phyloP scores from a whole-genome alignment of 2,888 invertebrate genomes.

The Habrosyne pyritoides region DNA sequence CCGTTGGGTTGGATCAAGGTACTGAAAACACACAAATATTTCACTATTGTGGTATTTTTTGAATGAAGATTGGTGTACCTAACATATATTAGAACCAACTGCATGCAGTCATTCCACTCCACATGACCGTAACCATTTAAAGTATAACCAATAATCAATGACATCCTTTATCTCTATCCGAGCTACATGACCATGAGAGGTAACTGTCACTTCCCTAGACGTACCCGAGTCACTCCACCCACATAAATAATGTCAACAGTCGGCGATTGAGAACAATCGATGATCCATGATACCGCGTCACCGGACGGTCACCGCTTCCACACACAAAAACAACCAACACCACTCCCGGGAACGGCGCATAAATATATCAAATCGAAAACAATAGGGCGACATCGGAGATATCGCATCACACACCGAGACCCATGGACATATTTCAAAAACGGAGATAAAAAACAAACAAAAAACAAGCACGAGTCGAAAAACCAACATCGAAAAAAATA shows the following conservation, averaged over 20 bases:
- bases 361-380: constrained; percentile 83
- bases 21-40: background rate
- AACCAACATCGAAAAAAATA: constrained; percentile 79
- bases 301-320: constrained; percentile 60
- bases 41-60: no score
- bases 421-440: constrained; percentile 80
- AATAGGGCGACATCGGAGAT: constrained; percentile 79
- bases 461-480: constrained; percentile 55
- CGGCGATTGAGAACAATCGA: constrained; percentile 59
- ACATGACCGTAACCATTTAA: background rate
- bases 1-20: background rate
- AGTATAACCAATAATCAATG: constrained; percentile 17
- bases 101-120: background rate
- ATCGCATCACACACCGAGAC: constrained; percentile 76
- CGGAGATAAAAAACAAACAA: constrained; percentile 62
- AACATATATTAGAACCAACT: no score
- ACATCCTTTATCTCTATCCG: constrained; percentile 38
- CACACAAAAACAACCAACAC: constrained; percentile 55
- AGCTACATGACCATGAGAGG: constrained; percentile 37
- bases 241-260: constrained; percentile 71
- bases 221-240: constrained; percentile 42
- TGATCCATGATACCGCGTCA: constrained; percentile 64
- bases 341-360: constrained; percentile 75
- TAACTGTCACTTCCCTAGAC: constrained; percentile 53
- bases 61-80: no score